A percentile compares a stretch with the other conserved stretches of the same genome.
phyloP scores from a whole-genome alignment of 2,888 invertebrate species.

The Microctonus hyperodae region DNA sequence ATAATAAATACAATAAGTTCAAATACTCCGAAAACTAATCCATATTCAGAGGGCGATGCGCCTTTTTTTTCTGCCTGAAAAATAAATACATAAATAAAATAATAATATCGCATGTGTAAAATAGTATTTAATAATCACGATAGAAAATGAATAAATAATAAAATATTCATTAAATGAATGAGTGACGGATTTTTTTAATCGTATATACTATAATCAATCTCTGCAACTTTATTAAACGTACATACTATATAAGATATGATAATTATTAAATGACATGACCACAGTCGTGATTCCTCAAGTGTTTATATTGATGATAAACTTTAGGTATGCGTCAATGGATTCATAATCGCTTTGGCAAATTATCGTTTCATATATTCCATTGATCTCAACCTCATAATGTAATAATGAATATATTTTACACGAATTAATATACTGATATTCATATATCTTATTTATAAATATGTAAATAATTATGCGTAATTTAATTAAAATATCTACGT shows the following conservation, averaged over 20 bases:
- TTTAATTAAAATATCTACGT: too few relatives aligned
- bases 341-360: conserved; percentile 26
- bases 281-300: background rate
- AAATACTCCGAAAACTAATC: conserved; percentile 86
- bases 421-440: background rate
- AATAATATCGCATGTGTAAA: background rate
- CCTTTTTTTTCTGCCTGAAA: conserved; percentile 82
- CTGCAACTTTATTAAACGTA: background rate
- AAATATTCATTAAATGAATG: background rate
- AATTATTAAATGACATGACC: background rate
- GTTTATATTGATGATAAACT: background rate
- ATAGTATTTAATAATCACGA: background rate
- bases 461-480: too few relatives aligned
- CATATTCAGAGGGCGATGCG: conserved; percentile 82
- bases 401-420: background rate
- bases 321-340: background rate
- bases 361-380: conserved; percentile 4
- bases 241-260: background rate
- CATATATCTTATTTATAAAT: too few relatives aligned
- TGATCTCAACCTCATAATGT: background rate
- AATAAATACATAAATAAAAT: too few relatives aligned
- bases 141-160: background rate
- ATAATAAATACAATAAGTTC: conserved; percentile 83
- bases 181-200: background rate
- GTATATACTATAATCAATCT: background rate